phyloP scores from a whole-genome alignment of 2,888 invertebrate species.

The Pyrochroa serraticornis region DNA sequence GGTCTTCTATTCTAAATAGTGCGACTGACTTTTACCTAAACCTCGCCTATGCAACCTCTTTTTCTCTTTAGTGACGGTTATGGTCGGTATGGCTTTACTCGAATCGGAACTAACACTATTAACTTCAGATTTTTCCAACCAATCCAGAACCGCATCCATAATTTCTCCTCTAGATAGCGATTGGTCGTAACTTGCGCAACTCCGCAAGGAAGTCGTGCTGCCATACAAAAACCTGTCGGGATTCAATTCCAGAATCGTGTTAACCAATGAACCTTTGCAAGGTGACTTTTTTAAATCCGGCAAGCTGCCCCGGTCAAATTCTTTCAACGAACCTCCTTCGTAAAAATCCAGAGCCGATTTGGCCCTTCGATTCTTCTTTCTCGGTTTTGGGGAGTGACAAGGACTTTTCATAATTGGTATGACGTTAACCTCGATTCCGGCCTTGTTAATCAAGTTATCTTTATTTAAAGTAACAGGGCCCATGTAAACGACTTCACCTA shows the following conservation, averaged over 20 bases:
- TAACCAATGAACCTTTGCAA: conserved; percentile 44
- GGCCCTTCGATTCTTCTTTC: conserved; percentile 47
- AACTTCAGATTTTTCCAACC: conserved; percentile 51
- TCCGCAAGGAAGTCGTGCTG: conserved; percentile 49
- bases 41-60: conserved; percentile 11
- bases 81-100: conserved; percentile 12
- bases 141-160: conserved; percentile 53
- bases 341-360: conserved; percentile 54
- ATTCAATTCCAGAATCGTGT: conserved; percentile 49
- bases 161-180: conserved; percentile 50
- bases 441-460: conserved; percentile 66
- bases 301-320: conserved; percentile 49
- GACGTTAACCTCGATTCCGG: conserved; percentile 58
- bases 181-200: conserved; percentile 40
- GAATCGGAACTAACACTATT: conserved; percentile 21
- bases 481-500: conserved; percentile 59
- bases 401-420: conserved; percentile 57
- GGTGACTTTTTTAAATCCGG: conserved; percentile 50
- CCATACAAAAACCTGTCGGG: conserved; percentile 48
- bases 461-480: conserved; percentile 58
- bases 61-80: conserved; percentile 15
- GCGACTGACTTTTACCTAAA: conserved; percentile 16
- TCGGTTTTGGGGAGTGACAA: conserved; percentile 52
- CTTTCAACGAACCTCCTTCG: conserved; percentile 33
- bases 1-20: conserved; percentile 27